Evolutionary conservation across 1,140 invertebrate genomes (phyloP), one percentile per base, ranked within the genome.

Genomic region (Hycleus phaleratus): DNA sequence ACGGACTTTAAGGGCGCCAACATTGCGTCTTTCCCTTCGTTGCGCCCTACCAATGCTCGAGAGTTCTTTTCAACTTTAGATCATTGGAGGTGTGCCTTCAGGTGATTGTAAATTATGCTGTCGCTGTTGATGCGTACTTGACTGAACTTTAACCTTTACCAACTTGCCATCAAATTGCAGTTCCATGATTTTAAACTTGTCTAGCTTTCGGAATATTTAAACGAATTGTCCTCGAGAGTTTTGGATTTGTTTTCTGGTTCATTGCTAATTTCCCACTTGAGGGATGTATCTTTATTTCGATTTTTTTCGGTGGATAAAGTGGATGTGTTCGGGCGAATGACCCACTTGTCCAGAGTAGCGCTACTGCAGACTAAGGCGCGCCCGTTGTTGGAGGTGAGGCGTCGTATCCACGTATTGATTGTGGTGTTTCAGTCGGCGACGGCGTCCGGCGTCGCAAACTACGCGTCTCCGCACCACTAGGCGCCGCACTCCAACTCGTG

Each of bases 371-470:
- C 46, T 55, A 40, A 57, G 49, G 54, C 55, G 52, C 60, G 46
- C 46, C 56, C 53, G 38, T 52, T 32, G 32, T 32, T 32, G 56
- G 57, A 60, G 62, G 57, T 64, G 63, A 65, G 59, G 64, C 66
- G 58, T 56, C 61, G 57, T 44, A 49, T 53, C 39, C 26, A 25
- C 62, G 66, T 68, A 68, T 68, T 68, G 67, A 68, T 68, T 66
- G 51, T 26, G 46, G 54, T 49, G 50, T 4, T 54, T 67, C 62
- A 65, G 65, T 62, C 65, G 61, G 61, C 67, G 67, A 57, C 65
- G 67, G 58, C 63, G 67, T 66, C 67, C 63, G 61, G 60, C 67
- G 67, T 65, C 64, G 64, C 64, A 45, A 60, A 56, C 52, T 59
- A 48, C 51, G 57, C 54, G 60, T 56, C 55, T 50, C 39, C 48